Conservation (phyloP, 2,113 vertebrate genomes). For the Formicarius rufipectus region DNA sequence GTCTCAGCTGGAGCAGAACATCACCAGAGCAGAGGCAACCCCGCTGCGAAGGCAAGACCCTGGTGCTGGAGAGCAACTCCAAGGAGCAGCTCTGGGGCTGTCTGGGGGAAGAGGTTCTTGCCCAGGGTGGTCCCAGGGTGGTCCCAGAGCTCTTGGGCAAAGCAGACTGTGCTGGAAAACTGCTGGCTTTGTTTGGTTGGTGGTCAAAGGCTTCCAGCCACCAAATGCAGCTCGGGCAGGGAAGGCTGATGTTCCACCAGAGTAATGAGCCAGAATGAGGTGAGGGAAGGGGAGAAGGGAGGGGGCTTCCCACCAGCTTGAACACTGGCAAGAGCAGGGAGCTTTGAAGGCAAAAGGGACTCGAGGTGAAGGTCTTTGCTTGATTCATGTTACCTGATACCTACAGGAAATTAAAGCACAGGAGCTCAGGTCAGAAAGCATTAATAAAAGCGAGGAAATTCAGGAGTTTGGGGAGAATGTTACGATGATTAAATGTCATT, state of each 20-base stretch:
- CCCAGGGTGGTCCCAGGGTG: too few relatives aligned
- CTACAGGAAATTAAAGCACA: constrained; percentile 76
- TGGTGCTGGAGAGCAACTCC: neutral
- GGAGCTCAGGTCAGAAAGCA: constrained; percentile 45
- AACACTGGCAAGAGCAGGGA: constrained; percentile 19
- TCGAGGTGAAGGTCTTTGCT: constrained; percentile 58
- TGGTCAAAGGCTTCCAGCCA: neutral
- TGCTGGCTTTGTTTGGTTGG: neutral
- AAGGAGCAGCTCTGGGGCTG: neutral
- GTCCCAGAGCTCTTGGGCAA: neutral
- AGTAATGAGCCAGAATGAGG: neutral
- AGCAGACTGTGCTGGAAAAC: neutral
- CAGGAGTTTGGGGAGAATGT: neutral
- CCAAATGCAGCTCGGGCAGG: neutral
- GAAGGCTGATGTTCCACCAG: neutral
- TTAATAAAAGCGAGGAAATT: constrained; percentile 61
- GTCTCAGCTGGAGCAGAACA: neutral
- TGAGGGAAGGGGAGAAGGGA: neutral
- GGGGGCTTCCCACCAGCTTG: constrained; percentile 41
- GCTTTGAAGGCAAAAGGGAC: constrained; percentile 59
- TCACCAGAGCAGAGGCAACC: neutral
- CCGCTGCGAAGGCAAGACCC: too few relatives aligned
- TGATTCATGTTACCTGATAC: constrained; percentile 74
- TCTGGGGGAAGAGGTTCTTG: neutral
- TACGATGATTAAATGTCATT: neutral